phyloP scores from a whole-genome alignment of 1,140 invertebrate species.

The Sitobion miscanthi region DNA sequence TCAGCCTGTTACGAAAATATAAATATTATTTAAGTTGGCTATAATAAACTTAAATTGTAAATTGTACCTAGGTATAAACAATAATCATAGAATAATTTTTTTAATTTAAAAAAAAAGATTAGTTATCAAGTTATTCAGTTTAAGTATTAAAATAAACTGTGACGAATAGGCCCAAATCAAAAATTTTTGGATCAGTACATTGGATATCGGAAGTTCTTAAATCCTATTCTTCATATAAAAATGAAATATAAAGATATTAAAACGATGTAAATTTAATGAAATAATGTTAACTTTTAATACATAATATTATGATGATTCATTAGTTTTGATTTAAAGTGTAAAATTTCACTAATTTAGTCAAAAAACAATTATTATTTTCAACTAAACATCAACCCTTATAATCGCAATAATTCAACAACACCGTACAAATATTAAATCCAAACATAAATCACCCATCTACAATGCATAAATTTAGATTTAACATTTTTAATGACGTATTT shows the following conservation, averaged over 20 bases:
- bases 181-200: not conserved
- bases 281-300: not conserved
- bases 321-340: not conserved
- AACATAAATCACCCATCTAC: not conserved
- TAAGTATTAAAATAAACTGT: not conserved
- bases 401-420: not conserved
- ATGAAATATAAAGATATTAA: too few relatives aligned
- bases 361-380: not conserved
- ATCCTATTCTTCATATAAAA: not conserved
- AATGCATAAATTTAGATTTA: not conserved
- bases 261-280: not conserved
- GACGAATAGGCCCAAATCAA: not conserved
- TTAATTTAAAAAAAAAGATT: not conserved
- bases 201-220: not conserved
- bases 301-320: not conserved
- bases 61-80: too few relatives aligned
- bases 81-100: not conserved
- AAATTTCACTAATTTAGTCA: not conserved
- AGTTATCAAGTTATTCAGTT: too few relatives aligned
- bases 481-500: not conserved
- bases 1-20: constrained; percentile 11
- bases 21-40: not conserved
- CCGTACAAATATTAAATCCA: not conserved
- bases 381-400: not conserved
- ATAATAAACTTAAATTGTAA: not conserved